phyloP scores from a whole-genome alignment of 2,797 vertebrate species.

The Decapterus maruadsi region DNA sequence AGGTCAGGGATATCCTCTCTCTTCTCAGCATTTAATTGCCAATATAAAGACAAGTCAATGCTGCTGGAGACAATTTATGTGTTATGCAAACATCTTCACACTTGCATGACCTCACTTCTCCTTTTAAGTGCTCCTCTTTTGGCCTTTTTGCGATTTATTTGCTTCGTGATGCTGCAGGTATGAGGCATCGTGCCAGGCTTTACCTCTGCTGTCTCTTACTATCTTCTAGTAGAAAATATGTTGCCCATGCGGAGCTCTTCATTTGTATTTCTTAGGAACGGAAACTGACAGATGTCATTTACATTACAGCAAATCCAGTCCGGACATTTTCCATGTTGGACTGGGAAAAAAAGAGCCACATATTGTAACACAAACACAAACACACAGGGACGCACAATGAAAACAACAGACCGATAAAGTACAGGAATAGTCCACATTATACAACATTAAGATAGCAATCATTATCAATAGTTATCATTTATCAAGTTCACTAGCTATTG shows the following conservation, averaged over 20 bases:
- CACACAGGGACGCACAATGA: neutral
- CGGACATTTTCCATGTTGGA: constrained; percentile 56
- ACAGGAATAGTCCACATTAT: neutral
- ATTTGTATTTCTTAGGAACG: constrained; percentile 65
- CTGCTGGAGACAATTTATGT: constrained; percentile 3
- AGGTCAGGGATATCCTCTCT: constrained; percentile 30
- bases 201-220: constrained; percentile 75
- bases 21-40: constrained; percentile 2
- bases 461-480: too few species aligned
- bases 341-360: constrained; percentile 9
- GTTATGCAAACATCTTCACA: constrained; percentile 19
- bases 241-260: constrained; percentile 58
- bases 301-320: constrained; percentile 61
- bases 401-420: neutral
- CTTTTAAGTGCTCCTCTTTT: constrained; percentile 18
- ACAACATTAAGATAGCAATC: neutral
- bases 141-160: constrained; percentile 43
- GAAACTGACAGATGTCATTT: constrained; percentile 81
- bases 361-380: constrained; percentile 4
- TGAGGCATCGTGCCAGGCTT: constrained; percentile 49
- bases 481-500: too few species aligned
- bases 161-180: constrained; percentile 26
- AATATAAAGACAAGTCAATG: neutral
- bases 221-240: constrained; percentile 65
- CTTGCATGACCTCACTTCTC: constrained; percentile 11